Percentiles rank a stretch among this genome's conserved stretches.
phyloP scores from a whole-genome alignment of 2,113 vertebrate genomes.

The Stomatorhinus ivindoensis region DNA sequence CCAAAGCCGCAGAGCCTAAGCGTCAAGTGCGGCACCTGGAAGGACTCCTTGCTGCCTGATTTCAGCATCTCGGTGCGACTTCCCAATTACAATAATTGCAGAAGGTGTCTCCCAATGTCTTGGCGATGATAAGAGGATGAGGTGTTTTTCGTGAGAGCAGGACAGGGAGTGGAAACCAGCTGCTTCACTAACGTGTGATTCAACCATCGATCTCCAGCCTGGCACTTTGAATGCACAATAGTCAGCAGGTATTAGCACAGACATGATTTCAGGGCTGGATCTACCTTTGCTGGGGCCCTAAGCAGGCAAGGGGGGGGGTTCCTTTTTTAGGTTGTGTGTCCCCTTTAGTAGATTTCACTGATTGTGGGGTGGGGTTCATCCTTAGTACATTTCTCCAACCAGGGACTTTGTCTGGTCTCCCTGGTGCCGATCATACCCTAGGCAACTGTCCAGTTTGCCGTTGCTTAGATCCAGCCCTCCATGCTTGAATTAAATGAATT shows the following conservation, averaged over 20 bases:
- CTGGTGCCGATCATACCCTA: neutral
- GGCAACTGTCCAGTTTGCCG: neutral
- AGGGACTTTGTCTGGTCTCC: neutral
- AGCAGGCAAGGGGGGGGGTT: neutral
- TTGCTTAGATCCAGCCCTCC: neutral
- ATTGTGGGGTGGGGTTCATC: neutral
- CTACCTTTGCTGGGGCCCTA: neutral
- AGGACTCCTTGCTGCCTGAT: neutral
- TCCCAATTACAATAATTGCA: too few species aligned
- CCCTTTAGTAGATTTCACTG: neutral
- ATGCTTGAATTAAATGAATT: neutral
- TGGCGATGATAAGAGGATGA: neutral
- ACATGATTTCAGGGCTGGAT: neutral
- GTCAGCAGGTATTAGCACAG: neutral
- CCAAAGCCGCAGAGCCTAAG: neutral
- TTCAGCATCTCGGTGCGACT: neutral
- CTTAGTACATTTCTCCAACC: neutral
- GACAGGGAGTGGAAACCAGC: neutral
- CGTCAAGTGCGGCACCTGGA: neutral
- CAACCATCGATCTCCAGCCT: neutral
- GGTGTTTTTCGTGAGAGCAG: neutral
- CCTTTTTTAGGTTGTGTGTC: neutral
- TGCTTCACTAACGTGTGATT: neutral
- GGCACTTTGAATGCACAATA: neutral
- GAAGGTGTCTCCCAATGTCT: too few species aligned